These are phyloP conservation scores for Zelostemma sp. DNA, from an alignment of 1,140 invertebrate species.

Conservation along the genomic window DNA sequence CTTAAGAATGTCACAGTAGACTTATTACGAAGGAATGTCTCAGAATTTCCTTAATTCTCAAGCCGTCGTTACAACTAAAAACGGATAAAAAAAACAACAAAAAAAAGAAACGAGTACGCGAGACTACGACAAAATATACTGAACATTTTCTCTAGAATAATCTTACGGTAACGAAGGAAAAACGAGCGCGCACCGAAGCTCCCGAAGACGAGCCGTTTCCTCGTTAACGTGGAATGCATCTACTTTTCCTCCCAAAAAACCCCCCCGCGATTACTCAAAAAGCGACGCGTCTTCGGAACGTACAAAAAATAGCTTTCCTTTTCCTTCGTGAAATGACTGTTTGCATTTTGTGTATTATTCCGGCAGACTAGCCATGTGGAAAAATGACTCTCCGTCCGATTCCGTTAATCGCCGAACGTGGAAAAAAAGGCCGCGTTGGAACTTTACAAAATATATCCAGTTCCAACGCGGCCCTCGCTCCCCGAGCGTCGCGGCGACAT, in stretches of 20 bases:
- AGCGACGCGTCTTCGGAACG: background rate
- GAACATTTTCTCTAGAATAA: slow-evolving; percentile 16
- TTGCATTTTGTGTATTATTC: slow-evolving; percentile 5
- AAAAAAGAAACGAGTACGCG: slow-evolving; percentile 16
- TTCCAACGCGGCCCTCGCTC: no score
- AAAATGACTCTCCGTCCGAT: background rate
- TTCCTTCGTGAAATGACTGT: slow-evolving; percentile 9
- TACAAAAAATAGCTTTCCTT: slow-evolving; percentile 9
- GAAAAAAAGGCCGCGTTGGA: background rate
- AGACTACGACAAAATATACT: slow-evolving; percentile 20
- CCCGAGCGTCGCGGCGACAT: no score
- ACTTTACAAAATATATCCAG: background rate
- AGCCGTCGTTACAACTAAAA: slow-evolving; percentile 45
- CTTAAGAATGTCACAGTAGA: slow-evolving; percentile 66
- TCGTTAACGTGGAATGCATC: background rate
- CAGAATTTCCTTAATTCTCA: slow-evolving; percentile 48
- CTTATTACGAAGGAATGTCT: slow-evolving; percentile 65
- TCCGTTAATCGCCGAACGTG: background rate
- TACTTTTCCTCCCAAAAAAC: background rate
- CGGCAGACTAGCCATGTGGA: slow-evolving; percentile 20
- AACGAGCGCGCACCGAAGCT: slow-evolving; percentile 8
- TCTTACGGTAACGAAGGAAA: slow-evolving; percentile 10
- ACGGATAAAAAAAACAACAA: slow-evolving; percentile 41
- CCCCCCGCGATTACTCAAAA: background rate
- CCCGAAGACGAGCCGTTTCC: slow-evolving; percentile 5